A percentile compares a stretch with the other conserved stretches of the same genome.
These are phyloP conservation scores for Parambassis ranga DNA, from an alignment of 2,797 vertebrate genomes.

Conservation along the genomic window DNA sequence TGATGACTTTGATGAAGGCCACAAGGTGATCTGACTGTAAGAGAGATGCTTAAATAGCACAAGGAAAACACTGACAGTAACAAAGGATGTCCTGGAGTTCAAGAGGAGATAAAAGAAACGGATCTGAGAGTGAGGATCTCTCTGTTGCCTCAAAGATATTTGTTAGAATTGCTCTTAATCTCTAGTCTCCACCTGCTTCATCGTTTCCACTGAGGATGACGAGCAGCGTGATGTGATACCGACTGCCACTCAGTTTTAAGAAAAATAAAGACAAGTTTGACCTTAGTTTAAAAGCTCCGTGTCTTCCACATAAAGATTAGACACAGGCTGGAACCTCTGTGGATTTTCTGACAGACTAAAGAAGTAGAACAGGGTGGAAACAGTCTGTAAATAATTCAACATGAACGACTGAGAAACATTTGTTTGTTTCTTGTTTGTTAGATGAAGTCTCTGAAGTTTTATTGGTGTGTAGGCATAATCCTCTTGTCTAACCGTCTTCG, in stretches of 20 bases:
- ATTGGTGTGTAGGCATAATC: not conserved
- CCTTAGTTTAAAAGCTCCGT: not conserved
- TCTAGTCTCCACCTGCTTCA: not conserved
- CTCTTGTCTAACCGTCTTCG: not conserved
- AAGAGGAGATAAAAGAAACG: constrained; percentile 4
- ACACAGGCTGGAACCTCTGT: not conserved
- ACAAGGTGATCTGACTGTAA: too few species aligned
- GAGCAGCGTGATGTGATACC: not conserved
- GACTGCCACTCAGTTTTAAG: not conserved
- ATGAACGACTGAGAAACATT: constrained; percentile 1
- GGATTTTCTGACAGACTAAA: not conserved
- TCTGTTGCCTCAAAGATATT: not conserved
- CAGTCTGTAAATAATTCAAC: constrained; percentile 2
- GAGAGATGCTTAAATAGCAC: too few species aligned
- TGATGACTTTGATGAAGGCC: too few species aligned
- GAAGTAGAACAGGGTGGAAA: not conserved
- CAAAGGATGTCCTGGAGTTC: not conserved
- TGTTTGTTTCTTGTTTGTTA: not conserved
- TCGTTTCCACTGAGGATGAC: not conserved
- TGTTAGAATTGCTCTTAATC: constrained; percentile 13
- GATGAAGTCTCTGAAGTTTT: not conserved
- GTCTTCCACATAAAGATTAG: not conserved
- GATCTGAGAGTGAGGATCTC: constrained; percentile 6
- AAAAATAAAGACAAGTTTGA: not conserved
- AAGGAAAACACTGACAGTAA: not conserved